Conservation (phyloP, 2,888 invertebrate genomes). For the Metacarcinus magister region DNA sequence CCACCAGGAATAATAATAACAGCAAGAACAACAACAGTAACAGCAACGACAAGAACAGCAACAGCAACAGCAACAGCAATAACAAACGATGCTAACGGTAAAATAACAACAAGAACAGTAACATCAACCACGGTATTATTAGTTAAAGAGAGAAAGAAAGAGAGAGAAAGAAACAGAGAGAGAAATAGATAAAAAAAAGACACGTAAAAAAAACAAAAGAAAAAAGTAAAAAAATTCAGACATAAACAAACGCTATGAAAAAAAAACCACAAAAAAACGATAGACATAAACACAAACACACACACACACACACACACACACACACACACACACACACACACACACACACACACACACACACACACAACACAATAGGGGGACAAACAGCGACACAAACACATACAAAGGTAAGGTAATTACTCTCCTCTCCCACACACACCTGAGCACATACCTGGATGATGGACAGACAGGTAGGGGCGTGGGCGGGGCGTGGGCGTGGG, state of each 20-base stretch:
- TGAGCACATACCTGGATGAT: not conserved
- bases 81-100: no score
- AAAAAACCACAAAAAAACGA: not conserved
- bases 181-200: not conserved
- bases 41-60: not conserved
- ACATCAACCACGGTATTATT: not conserved
- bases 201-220: not conserved
- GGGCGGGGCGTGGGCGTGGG: no score
- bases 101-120: not conserved
- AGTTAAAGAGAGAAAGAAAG: not conserved
- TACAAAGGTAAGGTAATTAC: not conserved
- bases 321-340: conserved; percentile 2
- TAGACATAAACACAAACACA: not conserved
- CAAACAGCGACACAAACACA: not conserved
- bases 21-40: not conserved
- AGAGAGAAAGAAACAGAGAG: not conserved
- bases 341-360: conserved; percentile 39
- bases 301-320: not conserved
- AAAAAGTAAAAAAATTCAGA: not conserved
- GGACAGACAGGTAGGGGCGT: not conserved
- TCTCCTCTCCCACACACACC: not conserved
- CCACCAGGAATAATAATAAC: not conserved
- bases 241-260: not conserved
- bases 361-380: not conserved
- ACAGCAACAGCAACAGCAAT: not conserved